phyloP scores from a whole-genome alignment of 2,113 vertebrate species.

The Oreochromis spilurus region DNA sequence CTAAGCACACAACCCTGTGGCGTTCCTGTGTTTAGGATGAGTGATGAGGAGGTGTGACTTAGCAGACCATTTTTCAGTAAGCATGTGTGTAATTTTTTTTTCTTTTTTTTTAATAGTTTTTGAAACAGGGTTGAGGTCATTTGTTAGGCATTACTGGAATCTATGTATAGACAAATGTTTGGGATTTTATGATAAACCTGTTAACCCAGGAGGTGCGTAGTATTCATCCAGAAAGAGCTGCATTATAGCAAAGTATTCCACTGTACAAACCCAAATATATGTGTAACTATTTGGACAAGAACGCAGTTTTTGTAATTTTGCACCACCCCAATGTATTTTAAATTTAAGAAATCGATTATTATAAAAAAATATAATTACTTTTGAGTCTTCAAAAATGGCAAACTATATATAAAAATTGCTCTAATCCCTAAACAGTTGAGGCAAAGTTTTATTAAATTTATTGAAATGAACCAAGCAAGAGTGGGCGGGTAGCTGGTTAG shows the following conservation, averaged over 20 bases:
- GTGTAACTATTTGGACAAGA: neutral
- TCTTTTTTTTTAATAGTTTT: neutral
- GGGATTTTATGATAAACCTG: neutral
- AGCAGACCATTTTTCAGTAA: neutral
- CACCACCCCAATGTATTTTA: neutral
- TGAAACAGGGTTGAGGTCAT: neutral
- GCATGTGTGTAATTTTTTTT: neutral
- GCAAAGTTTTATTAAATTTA: neutral
- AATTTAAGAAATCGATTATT: neutral
- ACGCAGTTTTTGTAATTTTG: too few relatives aligned
- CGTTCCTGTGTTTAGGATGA: neutral
- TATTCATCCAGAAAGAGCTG: neutral
- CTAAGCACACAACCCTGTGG: neutral
- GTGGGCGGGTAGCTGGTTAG: neutral
- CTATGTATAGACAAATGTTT: neutral
- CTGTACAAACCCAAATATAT: neutral
- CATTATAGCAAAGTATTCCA: neutral
- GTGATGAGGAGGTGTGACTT: neutral
- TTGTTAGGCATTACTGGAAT: neutral
- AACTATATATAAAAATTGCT: neutral
- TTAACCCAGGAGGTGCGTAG: neutral
- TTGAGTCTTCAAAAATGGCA: neutral
- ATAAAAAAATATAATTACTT: neutral
- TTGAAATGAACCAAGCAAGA: neutral
- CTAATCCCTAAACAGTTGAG: neutral